A percentile compares a stretch with the other conserved stretches of the same genome.
These are phyloP conservation scores for Petrocephalus microphthalmus DNA, from an alignment of 2,113 vertebrate species.

Conservation along the genomic window DNA sequence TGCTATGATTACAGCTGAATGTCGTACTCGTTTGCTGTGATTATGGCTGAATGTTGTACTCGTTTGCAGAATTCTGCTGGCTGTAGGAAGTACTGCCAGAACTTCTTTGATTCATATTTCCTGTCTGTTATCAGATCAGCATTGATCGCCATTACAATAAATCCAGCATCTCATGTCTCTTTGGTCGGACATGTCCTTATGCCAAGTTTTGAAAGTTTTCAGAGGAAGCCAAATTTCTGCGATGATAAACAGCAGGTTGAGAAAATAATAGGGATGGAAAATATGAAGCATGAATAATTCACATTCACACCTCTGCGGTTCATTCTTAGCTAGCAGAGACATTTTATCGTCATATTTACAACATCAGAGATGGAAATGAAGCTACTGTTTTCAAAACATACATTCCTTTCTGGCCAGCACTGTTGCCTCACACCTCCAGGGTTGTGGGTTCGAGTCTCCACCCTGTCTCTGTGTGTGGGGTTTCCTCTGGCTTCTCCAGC, in stretches of 20 bases:
- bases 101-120: neutral
- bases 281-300: neutral
- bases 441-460: neutral
- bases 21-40: neutral
- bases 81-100: neutral
- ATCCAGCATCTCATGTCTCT: neutral
- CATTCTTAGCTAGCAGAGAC: neutral
- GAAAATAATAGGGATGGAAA: neutral
- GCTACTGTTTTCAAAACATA: neutral
- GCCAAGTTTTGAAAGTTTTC: neutral
- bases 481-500: neutral
- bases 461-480: neutral
- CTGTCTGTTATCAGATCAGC: neutral
- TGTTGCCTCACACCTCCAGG: neutral
- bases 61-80: neutral
- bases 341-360: neutral
- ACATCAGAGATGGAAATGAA: neutral
- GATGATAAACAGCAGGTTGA: neutral
- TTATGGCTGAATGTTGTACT: neutral
- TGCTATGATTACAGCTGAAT: neutral
- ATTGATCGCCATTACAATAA: neutral
- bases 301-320: neutral
- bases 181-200: neutral
- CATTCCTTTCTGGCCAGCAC: neutral
- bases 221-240: neutral